Percentiles rank a stretch among this genome's conserved stretches.
Evolutionary conservation across 2,888 invertebrate genomes (phyloP).

Genomic region (Mesorhabditis belari): DNA sequence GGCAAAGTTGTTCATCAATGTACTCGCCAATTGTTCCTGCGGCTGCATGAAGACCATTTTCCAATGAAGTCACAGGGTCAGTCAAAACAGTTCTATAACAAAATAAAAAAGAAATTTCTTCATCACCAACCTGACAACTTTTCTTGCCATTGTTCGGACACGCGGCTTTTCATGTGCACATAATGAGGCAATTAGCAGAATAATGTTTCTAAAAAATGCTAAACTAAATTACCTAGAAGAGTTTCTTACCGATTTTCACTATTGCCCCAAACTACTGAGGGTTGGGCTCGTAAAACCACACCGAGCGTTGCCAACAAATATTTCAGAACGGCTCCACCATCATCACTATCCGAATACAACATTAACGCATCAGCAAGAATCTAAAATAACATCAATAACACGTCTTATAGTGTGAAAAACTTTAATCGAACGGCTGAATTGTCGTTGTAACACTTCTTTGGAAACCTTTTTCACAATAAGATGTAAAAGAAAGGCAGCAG

Average conservation of each 20-base stretch:
- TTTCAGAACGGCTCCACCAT: constrained; percentile 35
- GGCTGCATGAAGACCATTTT: constrained; percentile 41
- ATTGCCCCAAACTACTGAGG: constrained; percentile 33
- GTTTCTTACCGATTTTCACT: background rate
- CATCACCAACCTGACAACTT: constrained; percentile 15
- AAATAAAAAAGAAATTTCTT: background rate
- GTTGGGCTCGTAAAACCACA: constrained; percentile 37
- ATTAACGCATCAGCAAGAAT: constrained; percentile 37
- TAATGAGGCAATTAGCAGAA: constrained; percentile 35
- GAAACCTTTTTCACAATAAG: constrained; percentile 43
- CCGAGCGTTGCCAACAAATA: constrained; percentile 38
- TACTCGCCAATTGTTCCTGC: constrained; percentile 32
- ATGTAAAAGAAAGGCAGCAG: constrained; percentile 55
- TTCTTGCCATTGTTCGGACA: constrained; percentile 44
- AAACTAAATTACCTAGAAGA: no score
- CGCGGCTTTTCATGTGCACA: constrained; percentile 42
- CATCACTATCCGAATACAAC: constrained; percentile 25
- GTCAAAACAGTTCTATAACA: constrained; percentile 33
- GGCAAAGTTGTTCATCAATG: constrained; percentile 27
- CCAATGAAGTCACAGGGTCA: constrained; percentile 41
- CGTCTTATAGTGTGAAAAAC: background rate
- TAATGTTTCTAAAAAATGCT: constrained; percentile 34
- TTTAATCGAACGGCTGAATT: constrained; percentile 32
- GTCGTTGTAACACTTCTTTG: constrained; percentile 35
- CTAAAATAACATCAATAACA: constrained; percentile 12